A percentile compares a stretch with the other conserved stretches of the same genome.
Evolutionary conservation across 2,797 vertebrate species (phyloP).

Genomic region (Sebastes kiyomatsui): DNA sequence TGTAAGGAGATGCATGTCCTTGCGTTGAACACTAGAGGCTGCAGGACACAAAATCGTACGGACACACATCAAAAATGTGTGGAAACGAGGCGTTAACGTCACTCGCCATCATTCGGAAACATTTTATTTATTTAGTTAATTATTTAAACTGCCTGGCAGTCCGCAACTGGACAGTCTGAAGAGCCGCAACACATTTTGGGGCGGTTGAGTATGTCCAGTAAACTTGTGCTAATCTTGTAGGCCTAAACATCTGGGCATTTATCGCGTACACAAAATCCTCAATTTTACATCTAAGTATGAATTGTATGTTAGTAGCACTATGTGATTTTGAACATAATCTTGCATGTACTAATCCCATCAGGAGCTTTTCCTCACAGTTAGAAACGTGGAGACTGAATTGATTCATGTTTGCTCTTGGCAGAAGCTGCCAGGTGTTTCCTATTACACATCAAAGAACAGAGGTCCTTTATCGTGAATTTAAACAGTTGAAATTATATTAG

Average conservation of each 20-base stretch:
- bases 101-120: background rate
- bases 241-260: background rate
- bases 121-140: background rate
- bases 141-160: background rate
- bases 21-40: no score
- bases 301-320: background rate
- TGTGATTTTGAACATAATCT: background rate
- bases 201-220: no score
- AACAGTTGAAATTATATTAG: conserved; percentile 53
- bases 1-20: no score
- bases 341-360: background rate
- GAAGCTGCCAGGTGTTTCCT: conserved; percentile 59
- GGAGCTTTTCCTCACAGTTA: background rate
- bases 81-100: rapidly evolving
- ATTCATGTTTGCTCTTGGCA: conserved; percentile 65
- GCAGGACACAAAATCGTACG: no score
- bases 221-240: background rate
- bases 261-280: no score
- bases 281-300: background rate
- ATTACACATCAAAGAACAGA: conserved; percentile 55
- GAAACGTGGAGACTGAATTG: conserved; percentile 57
- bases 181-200: background rate
- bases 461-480: conserved; percentile 51
- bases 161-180: background rate
- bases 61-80: no score